Conservation (phyloP, 2,797 vertebrate species). For the Pseudochaenichthys georgianus region DNA sequence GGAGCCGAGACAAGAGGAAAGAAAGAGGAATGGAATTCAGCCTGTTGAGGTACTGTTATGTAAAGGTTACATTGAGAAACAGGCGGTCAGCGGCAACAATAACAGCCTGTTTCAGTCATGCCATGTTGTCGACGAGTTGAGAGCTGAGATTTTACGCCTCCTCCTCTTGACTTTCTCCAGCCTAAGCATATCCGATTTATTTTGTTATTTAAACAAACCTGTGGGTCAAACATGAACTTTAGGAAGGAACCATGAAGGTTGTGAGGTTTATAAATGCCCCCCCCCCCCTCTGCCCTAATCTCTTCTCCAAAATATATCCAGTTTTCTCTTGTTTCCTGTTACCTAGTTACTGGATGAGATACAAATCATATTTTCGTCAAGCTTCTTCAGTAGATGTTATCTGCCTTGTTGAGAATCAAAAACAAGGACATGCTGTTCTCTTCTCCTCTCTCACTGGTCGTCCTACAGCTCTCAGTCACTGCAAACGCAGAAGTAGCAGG, state of each 20-base stretch:
- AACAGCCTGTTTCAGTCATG: conserved; percentile 53
- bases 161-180: not conserved
- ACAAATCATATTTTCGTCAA: conserved; percentile 20
- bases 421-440: conserved; percentile 54
- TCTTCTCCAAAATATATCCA: not conserved
- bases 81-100: conserved; percentile 42
- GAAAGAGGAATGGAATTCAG: conserved; percentile 29
- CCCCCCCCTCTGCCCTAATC: not conserved
- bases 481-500: conserved; percentile 45
- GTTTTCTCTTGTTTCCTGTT: conserved; percentile 5
- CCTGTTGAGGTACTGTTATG: conserved; percentile 50
- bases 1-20: not conserved
- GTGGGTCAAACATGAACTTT: not conserved
- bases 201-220: conserved; percentile 4
- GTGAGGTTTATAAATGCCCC: not conserved
- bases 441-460: conserved; percentile 50
- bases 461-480: conserved; percentile 36
- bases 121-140: conserved; percentile 44
- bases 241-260: not conserved
- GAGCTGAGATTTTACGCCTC: conserved; percentile 45
- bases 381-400: conserved; percentile 16
- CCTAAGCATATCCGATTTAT: conserved; percentile 23
- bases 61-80: conserved; percentile 66
- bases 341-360: not conserved
- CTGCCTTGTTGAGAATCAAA: conserved; percentile 31